phyloP scores from a whole-genome alignment of 2,113 vertebrate genomes.

The Pteropus alecto region DNA sequence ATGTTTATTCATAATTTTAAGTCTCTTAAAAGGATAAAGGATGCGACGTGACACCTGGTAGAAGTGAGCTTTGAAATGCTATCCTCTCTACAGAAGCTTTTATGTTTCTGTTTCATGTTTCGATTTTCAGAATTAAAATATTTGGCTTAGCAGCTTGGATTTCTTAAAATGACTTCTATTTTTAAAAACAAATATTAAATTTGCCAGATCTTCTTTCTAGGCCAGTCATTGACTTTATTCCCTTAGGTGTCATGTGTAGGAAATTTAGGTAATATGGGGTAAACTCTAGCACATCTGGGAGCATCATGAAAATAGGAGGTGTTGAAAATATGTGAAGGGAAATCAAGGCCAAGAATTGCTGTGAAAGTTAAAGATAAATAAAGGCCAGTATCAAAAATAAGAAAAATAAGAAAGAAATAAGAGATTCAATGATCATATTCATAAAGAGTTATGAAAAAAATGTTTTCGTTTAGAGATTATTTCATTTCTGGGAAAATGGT shows the following conservation, averaged over 20 bases:
- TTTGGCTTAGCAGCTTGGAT: neutral
- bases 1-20: neutral
- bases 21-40: neutral
- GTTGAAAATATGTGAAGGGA: neutral
- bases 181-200: neutral
- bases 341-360: neutral
- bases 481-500: neutral
- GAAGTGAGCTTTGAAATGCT: neutral
- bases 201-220: neutral
- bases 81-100: neutral
- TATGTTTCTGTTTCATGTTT: neutral
- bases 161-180: neutral
- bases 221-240: neutral
- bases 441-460: neutral
- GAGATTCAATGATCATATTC: neutral
- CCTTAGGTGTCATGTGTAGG: neutral
- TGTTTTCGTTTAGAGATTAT: neutral
- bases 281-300: neutral
- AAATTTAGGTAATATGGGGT: neutral
- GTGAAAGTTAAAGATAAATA: neutral
- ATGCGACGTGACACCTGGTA: neutral
- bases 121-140: neutral
- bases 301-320: neutral
- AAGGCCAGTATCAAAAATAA: neutral
- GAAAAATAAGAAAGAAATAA: neutral